These are phyloP conservation scores for Palloptera scutellata DNA, from an alignment of 2,888 invertebrate species.

Conservation along the genomic window DNA sequence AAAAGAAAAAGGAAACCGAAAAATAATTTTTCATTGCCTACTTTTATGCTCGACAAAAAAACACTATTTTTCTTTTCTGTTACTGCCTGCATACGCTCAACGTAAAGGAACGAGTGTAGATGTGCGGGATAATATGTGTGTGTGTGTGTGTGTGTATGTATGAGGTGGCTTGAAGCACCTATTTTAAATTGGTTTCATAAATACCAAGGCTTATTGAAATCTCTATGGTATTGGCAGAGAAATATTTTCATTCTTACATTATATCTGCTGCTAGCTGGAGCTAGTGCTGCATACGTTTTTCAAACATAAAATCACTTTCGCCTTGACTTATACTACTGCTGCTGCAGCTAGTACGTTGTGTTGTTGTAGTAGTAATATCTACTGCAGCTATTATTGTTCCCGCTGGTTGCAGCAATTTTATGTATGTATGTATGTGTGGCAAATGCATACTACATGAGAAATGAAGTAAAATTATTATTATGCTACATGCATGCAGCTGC, in stretches of 20 bases:
- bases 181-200: conserved; percentile 26
- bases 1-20: no score
- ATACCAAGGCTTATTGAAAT: conserved; percentile 26
- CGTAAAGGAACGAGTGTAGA: background rate
- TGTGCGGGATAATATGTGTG: background rate
- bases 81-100: background rate
- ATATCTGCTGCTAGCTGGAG: background rate
- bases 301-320: background rate
- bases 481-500: no score
- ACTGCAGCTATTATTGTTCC: background rate
- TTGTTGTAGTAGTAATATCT: background rate
- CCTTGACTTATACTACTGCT: background rate
- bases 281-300: background rate
- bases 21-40: conserved; percentile 12
- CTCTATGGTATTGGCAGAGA: conserved; percentile 15
- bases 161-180: conserved; percentile 5
- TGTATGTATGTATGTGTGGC: background rate
- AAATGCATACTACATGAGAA: conserved; percentile 7
- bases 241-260: conserved; percentile 3
- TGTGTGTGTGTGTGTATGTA: background rate
- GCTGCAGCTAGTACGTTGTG: background rate
- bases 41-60: background rate
- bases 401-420: background rate
- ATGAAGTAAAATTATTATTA: conserved; percentile 11
- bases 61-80: background rate